Evolutionary conservation across 2,888 invertebrate species (phyloP).

Genomic region (Aleiodes alternator): DNA sequence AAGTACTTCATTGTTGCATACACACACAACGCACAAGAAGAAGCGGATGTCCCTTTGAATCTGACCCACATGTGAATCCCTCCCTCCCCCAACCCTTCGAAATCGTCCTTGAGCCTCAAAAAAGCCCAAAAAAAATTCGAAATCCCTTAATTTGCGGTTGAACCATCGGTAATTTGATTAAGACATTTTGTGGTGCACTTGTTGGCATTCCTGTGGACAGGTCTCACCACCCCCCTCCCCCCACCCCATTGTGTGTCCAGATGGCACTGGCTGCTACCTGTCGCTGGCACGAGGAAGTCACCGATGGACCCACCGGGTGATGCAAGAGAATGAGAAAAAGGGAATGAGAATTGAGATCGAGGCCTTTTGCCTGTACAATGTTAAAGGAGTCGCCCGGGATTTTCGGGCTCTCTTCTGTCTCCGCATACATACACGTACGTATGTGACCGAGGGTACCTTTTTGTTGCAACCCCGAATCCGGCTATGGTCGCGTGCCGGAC

Average conservation of each 20-base stretch:
- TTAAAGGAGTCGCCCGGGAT: conserved; percentile 36
- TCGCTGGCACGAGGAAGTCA: conserved; percentile 53
- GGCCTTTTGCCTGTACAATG: not conserved
- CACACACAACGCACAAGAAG: conserved; percentile 58
- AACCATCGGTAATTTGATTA: not conserved
- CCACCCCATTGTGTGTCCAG: conserved; percentile 51
- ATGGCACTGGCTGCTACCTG: conserved; percentile 62
- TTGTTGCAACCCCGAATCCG: conserved; percentile 66
- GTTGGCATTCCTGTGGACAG: conserved; percentile 5
- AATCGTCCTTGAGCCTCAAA: conserved; percentile 5
- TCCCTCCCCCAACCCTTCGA: not conserved
- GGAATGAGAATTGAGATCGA: conserved; percentile 49
- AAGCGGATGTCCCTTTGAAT: conserved; percentile 72
- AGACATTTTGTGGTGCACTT: conserved; percentile 18
- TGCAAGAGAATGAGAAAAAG: conserved; percentile 42
- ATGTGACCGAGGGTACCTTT: conserved; percentile 65
- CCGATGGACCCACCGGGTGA: conserved; percentile 39
- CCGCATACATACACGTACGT: conserved; percentile 44
- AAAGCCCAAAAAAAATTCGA: not conserved
- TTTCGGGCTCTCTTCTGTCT: conserved; percentile 31
- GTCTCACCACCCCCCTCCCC: conserved; percentile 63
- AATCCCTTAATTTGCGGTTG: not conserved
- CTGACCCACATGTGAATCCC: conserved; percentile 65
- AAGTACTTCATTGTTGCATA: conserved; percentile 9
- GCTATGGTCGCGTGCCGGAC: conserved; percentile 72